Base-by-base conservation (phyloP, 30 jellyfish, hydroid and myxozoan genomes). In the Hydra vulgaris region DNA sequence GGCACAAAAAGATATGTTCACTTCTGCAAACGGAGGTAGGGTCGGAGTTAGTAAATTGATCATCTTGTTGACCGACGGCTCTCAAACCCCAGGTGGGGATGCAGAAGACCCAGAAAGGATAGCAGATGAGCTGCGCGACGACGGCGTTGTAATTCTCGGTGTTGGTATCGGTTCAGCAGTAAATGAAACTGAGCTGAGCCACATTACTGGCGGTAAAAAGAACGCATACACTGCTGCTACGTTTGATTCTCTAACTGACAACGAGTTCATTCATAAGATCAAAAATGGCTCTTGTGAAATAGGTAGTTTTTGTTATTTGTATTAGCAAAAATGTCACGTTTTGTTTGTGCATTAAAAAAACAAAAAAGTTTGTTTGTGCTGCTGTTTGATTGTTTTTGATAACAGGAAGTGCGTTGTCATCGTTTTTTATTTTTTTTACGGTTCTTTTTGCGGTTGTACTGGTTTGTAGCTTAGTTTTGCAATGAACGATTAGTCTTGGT, bases 151-250 rank as follows among this genome's bases (percentile, higher is more conserved):
- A 70, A 21, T 80, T 74, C 18, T 86, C 16, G 95, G 79, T 17
- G 54, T 86, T 20, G 95, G 95, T 21, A 86, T 86, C 19, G 95
- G 95, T 15, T 72, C 67, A n/a, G 75, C 72, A 55, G 89, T 86
- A 27, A 74, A 86, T 72, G 27, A 20, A 18, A 21, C 86, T 3
- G 95, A 86, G 66, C 26, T 86, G 80, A 17, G 52, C 15, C 86
- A 79, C 17, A 74, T 86, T 26, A 86, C 95, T 18, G 85, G 85
- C 15, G 87, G 76, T 22, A 20, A 52, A 40, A 17, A 77, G 26
- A 74, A 67, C 23, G 27, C 82, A 17, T 26, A 12, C 17, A 26
- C 56, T 16, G 61, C 81, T 22, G 56, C 71, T 21, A 25, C 73
- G 22, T 72, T 73, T 0, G 70, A 27, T 88, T 86, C 54, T 76